Evolutionary conservation across 2,888 invertebrate species (phyloP).

Genomic region (Exocentrus adspersus): DNA sequence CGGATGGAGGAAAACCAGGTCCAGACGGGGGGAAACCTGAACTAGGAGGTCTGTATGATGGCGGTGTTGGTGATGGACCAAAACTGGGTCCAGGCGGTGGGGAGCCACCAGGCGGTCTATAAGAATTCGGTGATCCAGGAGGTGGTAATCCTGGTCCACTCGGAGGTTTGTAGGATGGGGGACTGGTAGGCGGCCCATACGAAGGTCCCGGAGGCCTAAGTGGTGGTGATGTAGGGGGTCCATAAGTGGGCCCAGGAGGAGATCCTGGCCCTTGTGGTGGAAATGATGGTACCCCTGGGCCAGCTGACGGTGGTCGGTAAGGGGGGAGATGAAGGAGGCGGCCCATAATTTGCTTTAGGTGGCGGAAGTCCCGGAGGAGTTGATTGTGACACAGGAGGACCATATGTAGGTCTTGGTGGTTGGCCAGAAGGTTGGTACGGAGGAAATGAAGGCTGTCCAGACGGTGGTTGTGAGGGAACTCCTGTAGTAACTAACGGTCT

Average conservation of each 20-base stretch:
- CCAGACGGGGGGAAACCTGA: no score
- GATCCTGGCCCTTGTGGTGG: not conserved
- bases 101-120: conserved; percentile 40
- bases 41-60: conserved; percentile 40
- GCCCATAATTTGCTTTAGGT: no score
- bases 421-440: conserved; percentile 7
- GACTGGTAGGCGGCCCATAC: conserved; percentile 26
- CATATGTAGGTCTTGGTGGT: conserved; percentile 23
- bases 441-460: not conserved
- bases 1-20: conserved; percentile 22
- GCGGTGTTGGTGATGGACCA: conserved; percentile 42
- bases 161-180: conserved; percentile 34
- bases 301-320: conserved; percentile 40
- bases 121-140: conserved; percentile 15
- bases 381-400: conserved; percentile 20
- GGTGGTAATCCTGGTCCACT: conserved; percentile 13
- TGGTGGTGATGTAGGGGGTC: conserved; percentile 23
- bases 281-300: conserved; percentile 32
- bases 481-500: conserved; percentile 29
- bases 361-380: conserved; percentile 43
- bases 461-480: conserved; percentile 19
- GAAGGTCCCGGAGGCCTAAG: conserved; percentile 35
- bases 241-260: conserved; percentile 45
- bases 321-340: not conserved
- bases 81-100: conserved; percentile 43